Conservation (phyloP, 2,888 invertebrate species). For the Willowsia nigromaculata region DNA sequence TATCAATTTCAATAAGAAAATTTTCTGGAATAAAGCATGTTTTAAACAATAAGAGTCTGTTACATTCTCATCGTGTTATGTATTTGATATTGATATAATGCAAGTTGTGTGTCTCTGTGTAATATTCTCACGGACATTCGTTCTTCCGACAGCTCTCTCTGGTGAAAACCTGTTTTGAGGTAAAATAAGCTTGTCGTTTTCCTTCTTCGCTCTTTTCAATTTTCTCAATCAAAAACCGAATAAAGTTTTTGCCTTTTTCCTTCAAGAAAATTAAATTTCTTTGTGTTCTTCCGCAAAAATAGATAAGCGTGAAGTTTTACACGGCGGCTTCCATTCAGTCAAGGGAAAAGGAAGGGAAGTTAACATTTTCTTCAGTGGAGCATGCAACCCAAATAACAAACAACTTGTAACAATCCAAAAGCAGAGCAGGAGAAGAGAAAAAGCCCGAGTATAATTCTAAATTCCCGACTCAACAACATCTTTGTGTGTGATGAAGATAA, state of each 20-base stretch:
- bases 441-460: not conserved
- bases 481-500: not conserved
- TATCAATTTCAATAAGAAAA: conserved; percentile 7
- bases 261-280: conserved; percentile 67
- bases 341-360: conserved; percentile 21
- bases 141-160: conserved; percentile 56
- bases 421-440: not conserved
- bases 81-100: not conserved
- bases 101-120: not conserved
- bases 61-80: not conserved
- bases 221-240: conserved; percentile 55
- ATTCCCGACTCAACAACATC: conserved; percentile 1
- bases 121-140: not conserved
- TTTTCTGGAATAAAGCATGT: not conserved
- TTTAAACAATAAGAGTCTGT: conserved; percentile 12
- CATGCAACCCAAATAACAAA: conserved; percentile 40
- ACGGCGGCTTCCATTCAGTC: not conserved
- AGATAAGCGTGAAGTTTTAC: conserved; percentile 65
- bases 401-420: conserved; percentile 22
- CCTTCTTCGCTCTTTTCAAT: not conserved
- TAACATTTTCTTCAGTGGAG: conserved; percentile 47
- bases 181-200: conserved; percentile 38
- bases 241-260: conserved; percentile 56
- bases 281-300: conserved; percentile 53
- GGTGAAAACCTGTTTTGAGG: conserved; percentile 35